Base-by-base conservation (phyloP, 2,888 invertebrate genomes). In the Abrostola triplasia region DNA sequence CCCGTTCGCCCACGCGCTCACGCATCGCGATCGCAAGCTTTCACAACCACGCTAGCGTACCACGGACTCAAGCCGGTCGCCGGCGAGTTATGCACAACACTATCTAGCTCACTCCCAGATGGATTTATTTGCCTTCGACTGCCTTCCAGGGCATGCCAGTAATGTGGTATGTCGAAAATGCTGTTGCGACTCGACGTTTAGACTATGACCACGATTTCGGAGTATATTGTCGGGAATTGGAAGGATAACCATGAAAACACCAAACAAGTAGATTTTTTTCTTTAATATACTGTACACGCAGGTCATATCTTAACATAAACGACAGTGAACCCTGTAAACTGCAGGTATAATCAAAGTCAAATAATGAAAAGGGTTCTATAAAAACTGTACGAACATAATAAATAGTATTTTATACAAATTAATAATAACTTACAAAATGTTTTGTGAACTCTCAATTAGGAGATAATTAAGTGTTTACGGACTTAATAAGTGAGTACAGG, bases 1-100 rank as follows among this genome's bases (percentile, higher is more conserved):
- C 92, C 81, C 77, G 93, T 92, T 85, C 93, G 88, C 93, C 93
- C 92, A 93, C 94, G 90, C 92, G 78, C 81, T 80, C 82, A 88
- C 86, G 88, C 90, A 90, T 90, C 90, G 89, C 89, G 83, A 88
- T 88, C 88, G 82, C 86, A 79, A 84, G 92, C 93, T 93, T 93
- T 93, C 93, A 92, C 92, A 90, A 91, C 85, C 84, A 81, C 83
- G 85, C 85, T 82, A 74, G 84, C 84, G 83, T 83, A 79, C 80
- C 80, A 76, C 82, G 77, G 77, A 74, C 79, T 80, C 75, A 70
- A 41, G 49, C 62, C 64, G 54, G 36, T 58, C 67, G 64, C 70
- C 58, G 60, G 56, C 67, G 62, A 80, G 77, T 76, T 76, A 78
- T 79, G 74, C 73, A 74, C 73, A 73, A 55, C 69, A 72, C 67